Evolutionary conservation across 2,888 invertebrate species (phyloP).

Genomic region (Diarsia dahlii): DNA sequence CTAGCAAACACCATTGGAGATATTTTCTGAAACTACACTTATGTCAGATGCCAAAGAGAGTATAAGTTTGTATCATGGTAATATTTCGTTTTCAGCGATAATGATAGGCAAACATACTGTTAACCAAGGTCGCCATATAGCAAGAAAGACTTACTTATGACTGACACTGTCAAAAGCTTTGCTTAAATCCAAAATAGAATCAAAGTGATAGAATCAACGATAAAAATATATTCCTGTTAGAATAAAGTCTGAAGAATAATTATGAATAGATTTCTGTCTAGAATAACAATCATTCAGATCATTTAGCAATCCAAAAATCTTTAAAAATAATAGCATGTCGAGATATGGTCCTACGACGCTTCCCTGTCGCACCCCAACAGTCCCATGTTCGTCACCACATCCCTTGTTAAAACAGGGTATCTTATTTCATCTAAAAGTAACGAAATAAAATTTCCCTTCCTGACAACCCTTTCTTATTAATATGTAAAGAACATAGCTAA

Average conservation of each 20-base stretch:
- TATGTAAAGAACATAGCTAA: constrained; percentile 41
- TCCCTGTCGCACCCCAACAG: not conserved
- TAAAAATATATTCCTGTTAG: not conserved
- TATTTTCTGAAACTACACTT: not conserved
- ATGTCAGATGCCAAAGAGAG: not conserved
- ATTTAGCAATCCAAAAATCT: not conserved
- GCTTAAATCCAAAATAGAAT: not conserved
- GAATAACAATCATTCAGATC: not conserved
- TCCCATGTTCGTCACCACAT: not conserved
- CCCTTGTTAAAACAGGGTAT: not conserved
- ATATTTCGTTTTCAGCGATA: too few relatives aligned
- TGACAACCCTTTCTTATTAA: constrained; percentile 52
- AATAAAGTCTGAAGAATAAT: not conserved
- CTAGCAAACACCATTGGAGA: not conserved
- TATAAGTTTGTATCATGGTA: not conserved
- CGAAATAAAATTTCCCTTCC: not conserved
- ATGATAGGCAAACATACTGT: too few relatives aligned
- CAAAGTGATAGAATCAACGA: not conserved
- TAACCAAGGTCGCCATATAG: not conserved
- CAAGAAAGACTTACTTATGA: not conserved
- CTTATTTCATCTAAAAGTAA: too few relatives aligned
- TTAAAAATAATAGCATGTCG: not conserved
- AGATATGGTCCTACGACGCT: not conserved
- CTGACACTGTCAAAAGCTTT: constrained; percentile 10
- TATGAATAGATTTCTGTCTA: not conserved